Evolutionary conservation across 1,140 invertebrate species (phyloP), one percentile per base, ranked within the genome.

Genomic region (Euura lappo): DNA sequence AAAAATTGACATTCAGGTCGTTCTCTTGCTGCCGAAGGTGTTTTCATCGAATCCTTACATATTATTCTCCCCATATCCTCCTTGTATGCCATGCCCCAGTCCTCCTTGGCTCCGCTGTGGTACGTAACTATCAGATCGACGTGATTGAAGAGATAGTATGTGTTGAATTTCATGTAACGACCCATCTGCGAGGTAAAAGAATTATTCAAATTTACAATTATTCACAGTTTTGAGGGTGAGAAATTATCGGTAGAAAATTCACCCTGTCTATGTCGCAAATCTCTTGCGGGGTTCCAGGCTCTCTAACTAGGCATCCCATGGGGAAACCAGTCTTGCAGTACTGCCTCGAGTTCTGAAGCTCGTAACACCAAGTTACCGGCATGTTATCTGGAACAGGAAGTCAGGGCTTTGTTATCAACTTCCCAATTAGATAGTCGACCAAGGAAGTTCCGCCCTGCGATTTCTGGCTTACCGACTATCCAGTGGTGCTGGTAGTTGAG

Each of bases 401-500:
- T 72, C 13, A 46, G 45, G 28, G 28, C 28, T 28, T 28, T 28
- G 28, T 28, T 28, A 28, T 28, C 28, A 28, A 28, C 28, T 28
- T 28, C 28, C 28, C 28, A 28, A 28, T 28, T 28, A 28, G 28
- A 28, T 28, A 28, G 28, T 28, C 28, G 28, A 28, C 0, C 28
- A 28, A 28, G 28, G 28, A 28, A 28, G 28, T 28, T 28, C 28
- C 28, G 1, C 28, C 28, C 28, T 28, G 28, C 28, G 28, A 28
- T 28, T 28, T 28, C 28, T 28, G 28, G 13, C 85, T 84, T 85
- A 89, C 90, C 94, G 79, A 98, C 91, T 80, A 97, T 97, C 97
- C 98, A 99, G 88, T 99, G 98, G 88, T 99, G 98, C 80, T 99
- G 96, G 88, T 99, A 99, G 87, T 99, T 99, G n/a, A 98, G 89